Evolutionary conservation across 1,140 invertebrate species (phyloP), one percentile per base, ranked within the genome.

Genomic region (Papilio polytes): DNA sequence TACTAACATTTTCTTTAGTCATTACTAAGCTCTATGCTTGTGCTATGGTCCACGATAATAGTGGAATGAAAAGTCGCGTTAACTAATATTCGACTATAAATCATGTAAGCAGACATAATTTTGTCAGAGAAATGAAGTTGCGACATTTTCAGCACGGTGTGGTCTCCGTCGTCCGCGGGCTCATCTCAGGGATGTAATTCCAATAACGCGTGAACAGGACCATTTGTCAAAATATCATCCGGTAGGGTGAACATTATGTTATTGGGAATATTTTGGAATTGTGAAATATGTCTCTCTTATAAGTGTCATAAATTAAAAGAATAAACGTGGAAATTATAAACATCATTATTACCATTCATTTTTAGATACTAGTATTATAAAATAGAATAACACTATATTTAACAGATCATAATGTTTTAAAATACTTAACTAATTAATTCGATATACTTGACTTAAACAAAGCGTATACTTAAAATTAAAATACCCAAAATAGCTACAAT

Each of bases 201-300:
- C 90, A 93, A 93, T 93, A 92, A 91, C 81, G 85, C 91, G 91
- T 91, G 91, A 91, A 94, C 89, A 87, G 80, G 78, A 80, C 79
- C 91, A 91, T 94, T 92, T 92, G 88, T 94, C 92, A 93, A 86
- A 82, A 89, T 82, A 90, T 88, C 90, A 88, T 92, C 90, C 90
- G 89, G 89, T 91, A 88, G 48, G 83, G 88, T 90, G 80, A 81
- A 90, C 85, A 90, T 83, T 53, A 20, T 81, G 81, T 44, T 74
- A 22, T n/a, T 20, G 7, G 12, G 26, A 70, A 31, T 70, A 56
- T 8, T 26, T 15, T 31, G 10, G 26, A 66, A 66, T 36, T 31
- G 22, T 7, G 26, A 36, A 15, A 70, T 22, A 12, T 63, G 1
- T 20, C 6, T 59, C 7, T 26, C 1, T 63, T 51, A 15, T 15